A percentile compares a stretch with the other conserved stretches of the same genome.
These are phyloP conservation scores for Germaria angustata DNA, from an alignment of 2,888 invertebrate genomes.

Conservation along the genomic window DNA sequence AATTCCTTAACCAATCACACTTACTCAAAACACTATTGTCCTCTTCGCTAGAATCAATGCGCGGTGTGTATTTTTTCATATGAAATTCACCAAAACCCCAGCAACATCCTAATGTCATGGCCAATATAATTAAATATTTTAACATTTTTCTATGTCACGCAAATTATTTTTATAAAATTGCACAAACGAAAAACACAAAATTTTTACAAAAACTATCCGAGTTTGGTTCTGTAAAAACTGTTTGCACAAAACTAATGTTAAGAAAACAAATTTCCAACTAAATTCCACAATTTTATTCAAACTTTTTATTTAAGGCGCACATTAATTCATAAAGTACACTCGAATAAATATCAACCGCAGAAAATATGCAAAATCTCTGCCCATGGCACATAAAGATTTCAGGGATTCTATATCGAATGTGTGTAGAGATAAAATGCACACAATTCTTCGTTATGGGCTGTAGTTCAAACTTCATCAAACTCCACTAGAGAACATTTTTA, in stretches of 20 bases:
- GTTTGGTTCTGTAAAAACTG: slow-evolving; percentile 39
- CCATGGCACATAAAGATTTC: neutral
- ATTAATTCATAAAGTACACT: slow-evolving; percentile 3
- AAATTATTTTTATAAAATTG: neutral
- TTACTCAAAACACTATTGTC: slow-evolving; percentile 74
- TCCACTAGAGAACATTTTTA: too few species aligned
- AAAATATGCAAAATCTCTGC: neutral
- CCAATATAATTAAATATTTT: slow-evolving; percentile 53
- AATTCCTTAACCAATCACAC: slow-evolving; percentile 19
- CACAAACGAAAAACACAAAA: neutral
- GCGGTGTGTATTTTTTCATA: slow-evolving; percentile 75
- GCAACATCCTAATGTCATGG: slow-evolving; percentile 58
- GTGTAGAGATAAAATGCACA: too few species aligned
- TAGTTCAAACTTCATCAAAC: too few species aligned
- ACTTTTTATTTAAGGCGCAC: slow-evolving; percentile 3
- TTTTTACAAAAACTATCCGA: slow-evolving; percentile 30
- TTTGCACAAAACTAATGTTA: slow-evolving; percentile 32
- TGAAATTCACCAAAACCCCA: slow-evolving; percentile 75
- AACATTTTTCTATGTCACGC: slow-evolving; percentile 16
- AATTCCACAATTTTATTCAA: slow-evolving; percentile 20
- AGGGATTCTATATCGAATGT: too few species aligned
- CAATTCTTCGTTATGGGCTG: too few species aligned
- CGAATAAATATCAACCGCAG: neutral
- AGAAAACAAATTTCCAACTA: slow-evolving; percentile 4
- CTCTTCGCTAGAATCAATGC: slow-evolving; percentile 72